A percentile compares a stretch with the other conserved stretches of the same genome.
Conservation (phyloP, 2,888 invertebrate species). For the Amphipyra tragopoginis region DNA sequence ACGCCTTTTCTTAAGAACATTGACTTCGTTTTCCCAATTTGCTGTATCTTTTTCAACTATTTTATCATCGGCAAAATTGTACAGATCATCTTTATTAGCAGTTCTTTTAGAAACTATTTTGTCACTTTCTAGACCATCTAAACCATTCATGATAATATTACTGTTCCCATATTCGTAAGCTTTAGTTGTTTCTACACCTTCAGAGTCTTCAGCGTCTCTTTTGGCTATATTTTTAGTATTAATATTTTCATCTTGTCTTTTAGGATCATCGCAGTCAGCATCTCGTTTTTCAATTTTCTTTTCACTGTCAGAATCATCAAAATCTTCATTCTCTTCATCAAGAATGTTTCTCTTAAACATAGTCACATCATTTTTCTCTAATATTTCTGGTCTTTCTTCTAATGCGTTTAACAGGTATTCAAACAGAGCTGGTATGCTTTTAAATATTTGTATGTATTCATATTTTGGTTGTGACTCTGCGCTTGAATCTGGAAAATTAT, state of each 20-base stretch:
- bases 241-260: not conserved
- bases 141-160: conserved; percentile 28
- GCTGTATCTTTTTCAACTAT: conserved; percentile 8
- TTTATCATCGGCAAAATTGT: not conserved
- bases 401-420: conserved; percentile 71
- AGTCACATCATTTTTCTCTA: conserved; percentile 69
- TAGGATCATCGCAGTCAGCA: not conserved
- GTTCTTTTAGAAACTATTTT: conserved; percentile 14
- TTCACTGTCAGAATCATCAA: conserved; percentile 4
- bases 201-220: conserved; percentile 25
- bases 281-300: conserved; percentile 21
- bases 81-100: not conserved
- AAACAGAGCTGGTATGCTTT: conserved; percentile 72
- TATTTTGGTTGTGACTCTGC: conserved; percentile 48
- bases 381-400: conserved; percentile 70
- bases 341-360: conserved; percentile 57
- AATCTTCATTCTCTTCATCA: conserved; percentile 5
- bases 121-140: conserved; percentile 9
- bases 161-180: conserved; percentile 45
- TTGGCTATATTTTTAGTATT: conserved; percentile 22
- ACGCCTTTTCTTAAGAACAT: conserved; percentile 8
- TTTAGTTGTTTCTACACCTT: conserved; percentile 16
- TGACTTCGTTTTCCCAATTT: not conserved
- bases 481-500: conserved; percentile 46
- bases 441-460: conserved; percentile 70